Conservation (phyloP, 2,888 invertebrate genomes). For the Anarsia innoxiella region DNA sequence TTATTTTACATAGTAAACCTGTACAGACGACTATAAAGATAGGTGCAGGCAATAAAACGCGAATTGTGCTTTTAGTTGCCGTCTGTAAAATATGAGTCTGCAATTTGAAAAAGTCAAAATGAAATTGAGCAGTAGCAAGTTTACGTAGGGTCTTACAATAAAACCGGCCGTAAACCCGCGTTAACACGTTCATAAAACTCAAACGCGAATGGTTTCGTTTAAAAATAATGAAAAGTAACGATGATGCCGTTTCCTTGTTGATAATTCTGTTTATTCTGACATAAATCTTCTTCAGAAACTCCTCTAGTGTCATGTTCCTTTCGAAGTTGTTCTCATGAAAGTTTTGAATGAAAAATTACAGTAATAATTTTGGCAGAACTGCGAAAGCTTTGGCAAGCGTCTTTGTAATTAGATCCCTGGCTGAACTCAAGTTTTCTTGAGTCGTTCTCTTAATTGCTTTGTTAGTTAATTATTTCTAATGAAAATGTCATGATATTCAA, state of each 20-base stretch:
- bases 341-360: conserved; percentile 64
- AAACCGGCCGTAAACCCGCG: conserved; percentile 28
- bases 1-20: too few species aligned
- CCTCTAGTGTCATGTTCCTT: conserved; percentile 34
- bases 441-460: conserved; percentile 48
- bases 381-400: conserved; percentile 45
- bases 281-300: conserved; percentile 41
- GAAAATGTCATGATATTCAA: too few species aligned
- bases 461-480: conserved; percentile 40
- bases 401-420: conserved; percentile 53
- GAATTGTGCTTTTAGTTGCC: not conserved
- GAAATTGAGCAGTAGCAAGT: conserved; percentile 19
- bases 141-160: conserved; percentile 27
- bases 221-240: conserved; percentile 29
- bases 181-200: conserved; percentile 22
- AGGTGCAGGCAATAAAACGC: not conserved
- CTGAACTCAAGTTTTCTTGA: conserved; percentile 40
- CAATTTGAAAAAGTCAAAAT: conserved; percentile 10
- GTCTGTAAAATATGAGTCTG: not conserved
- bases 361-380: conserved; percentile 57
- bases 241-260: conserved; percentile 23
- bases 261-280: conserved; percentile 26
- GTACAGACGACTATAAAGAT: too few species aligned
- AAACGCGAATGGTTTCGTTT: conserved; percentile 21
- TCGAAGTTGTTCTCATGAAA: conserved; percentile 44